Evolutionary conservation across 2,113 vertebrate species (phyloP), one percentile per base, ranked within the genome.

Genomic region (Myrmecophaga tridactyla): DNA sequence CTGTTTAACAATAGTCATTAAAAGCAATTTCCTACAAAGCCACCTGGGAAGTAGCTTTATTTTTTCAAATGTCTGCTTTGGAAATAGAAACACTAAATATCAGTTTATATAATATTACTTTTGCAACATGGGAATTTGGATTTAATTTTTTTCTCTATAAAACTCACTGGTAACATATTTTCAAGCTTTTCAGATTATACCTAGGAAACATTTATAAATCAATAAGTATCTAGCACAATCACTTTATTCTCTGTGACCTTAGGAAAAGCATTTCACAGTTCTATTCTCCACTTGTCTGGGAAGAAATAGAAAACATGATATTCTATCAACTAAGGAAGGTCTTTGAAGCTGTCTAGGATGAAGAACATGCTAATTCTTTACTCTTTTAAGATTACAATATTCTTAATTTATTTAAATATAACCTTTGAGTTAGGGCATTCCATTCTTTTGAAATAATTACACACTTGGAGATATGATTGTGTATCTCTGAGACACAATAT

Each of bases 31-130:
- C 27, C 63, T 63, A 72, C 77, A 93, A 82, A 73, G 41, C 36
- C 69, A 89, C 90, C 11, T 89, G 5, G 60, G 48, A 95, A 95
- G 48, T 90, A 62, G 12, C 56, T 91, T 83, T 83, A 41, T 70
- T 88, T 90, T 95, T 94, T 93, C 34, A 69, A 94, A 73, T 80
- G 29, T 86, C 86, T 84, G 39, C 43, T 92, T 95, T 94, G 51
- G 75, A 96, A 95, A 94, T 97, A 69, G 93, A 95, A 93, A 89
- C 39, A 80, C 69, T 95, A 81, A 95, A 94, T 96, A 89, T 62
- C 92, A 34, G 36, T 80, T 72, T 97, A 39, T 70, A 76, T 46
- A 93, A 92, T 94, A 97, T 96, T 89, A 86, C 56, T 93, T 96
- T 93, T 96, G 51, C 27, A 94, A 62, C 31, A 53, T 21, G 31